phyloP scores from a whole-genome alignment of 2,888 invertebrate genomes.

The Aphelenchoides bicaudatus region DNA sequence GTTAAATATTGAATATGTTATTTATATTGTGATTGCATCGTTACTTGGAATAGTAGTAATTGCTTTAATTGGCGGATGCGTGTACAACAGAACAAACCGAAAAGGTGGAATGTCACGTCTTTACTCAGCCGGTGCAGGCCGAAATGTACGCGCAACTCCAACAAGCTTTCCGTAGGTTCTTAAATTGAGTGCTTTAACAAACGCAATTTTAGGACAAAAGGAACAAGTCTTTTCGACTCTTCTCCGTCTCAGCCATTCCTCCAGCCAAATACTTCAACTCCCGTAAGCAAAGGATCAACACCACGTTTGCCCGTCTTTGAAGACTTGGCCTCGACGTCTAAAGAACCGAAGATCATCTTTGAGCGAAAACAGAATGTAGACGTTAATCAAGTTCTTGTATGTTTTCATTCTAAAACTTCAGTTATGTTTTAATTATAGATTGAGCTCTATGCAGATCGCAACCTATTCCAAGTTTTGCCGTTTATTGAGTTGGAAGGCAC shows the following conservation, averaged over 20 bases:
- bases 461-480: conserved; percentile 50
- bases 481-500: conserved; percentile 49
- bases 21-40: conserved; percentile 16
- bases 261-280: conserved; percentile 31
- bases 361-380: conserved; percentile 31
- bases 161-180: conserved; percentile 3
- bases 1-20: conserved; percentile 7
- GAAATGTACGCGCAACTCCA: conserved; percentile 2
- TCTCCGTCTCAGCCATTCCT: conserved; percentile 31
- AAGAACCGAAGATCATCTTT: conserved; percentile 32
- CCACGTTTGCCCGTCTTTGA: conserved; percentile 14
- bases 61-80: neutral
- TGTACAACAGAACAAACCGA: conserved; percentile 5
- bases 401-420: too few relatives aligned
- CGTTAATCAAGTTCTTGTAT: conserved; percentile 34
- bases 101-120: conserved; percentile 5
- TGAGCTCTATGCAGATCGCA: conserved; percentile 53
- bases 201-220: conserved; percentile 16
- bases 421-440: too few relatives aligned
- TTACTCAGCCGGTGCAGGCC: too few relatives aligned
- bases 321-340: conserved; percentile 12
- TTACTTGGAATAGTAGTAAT: conserved; percentile 5
- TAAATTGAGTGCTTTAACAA: neutral
- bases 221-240: conserved; percentile 27
- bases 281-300: conserved; percentile 18